Evolutionary conservation across 2,797 vertebrate genomes (phyloP), one percentile per base, ranked within the genome.

Genomic region (Varecia variegata): DNA sequence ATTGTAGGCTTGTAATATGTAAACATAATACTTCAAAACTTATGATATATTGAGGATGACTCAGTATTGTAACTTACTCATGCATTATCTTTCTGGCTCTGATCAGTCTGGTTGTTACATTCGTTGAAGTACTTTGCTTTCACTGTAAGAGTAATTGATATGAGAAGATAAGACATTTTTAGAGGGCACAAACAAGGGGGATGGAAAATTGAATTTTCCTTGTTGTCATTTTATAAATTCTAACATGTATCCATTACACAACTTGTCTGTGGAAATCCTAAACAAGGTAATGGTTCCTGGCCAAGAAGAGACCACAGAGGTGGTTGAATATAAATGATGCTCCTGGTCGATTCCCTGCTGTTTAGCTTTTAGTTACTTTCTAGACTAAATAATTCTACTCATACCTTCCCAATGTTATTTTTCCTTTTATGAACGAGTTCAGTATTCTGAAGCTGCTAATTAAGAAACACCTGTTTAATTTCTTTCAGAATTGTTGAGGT

Each of bases 151-250:
- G 50, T 97, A 97, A 96, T 90, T 97, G 98, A 97, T 97, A 97
- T 56, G 88, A 91, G 94, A 96, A 95, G 97, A 97, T 97, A 97
- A 97, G 97, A 88, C 88, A 94, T 95, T 96, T 98, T 98, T 97
- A 95, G 93, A 97, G 96, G 97, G 95, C 96, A 97, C 89, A 97
- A 98, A 97, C 67, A 94, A 95, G 89, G 91, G 93, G 95, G 95
- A 73, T 38, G 58, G 96, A 97, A 98, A 98, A 97, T 93, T 94
- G 97, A 98, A 98, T 98, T 98, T 97, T 97, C 97, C 93, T 96
- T 95, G 87, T 68, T 92, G 38, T 97, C 94, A 52, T 96, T 97
- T 93, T 96, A 82, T 94, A 94, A 97, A 90, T 97, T 96, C 97
- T 96, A 96, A 88, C 97, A 79, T 67, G 56, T 79, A 95, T 97